These are phyloP conservation scores for Lipotes vexillifer DNA, from an alignment of 2,113 vertebrate species.

Conservation along the genomic window DNA sequence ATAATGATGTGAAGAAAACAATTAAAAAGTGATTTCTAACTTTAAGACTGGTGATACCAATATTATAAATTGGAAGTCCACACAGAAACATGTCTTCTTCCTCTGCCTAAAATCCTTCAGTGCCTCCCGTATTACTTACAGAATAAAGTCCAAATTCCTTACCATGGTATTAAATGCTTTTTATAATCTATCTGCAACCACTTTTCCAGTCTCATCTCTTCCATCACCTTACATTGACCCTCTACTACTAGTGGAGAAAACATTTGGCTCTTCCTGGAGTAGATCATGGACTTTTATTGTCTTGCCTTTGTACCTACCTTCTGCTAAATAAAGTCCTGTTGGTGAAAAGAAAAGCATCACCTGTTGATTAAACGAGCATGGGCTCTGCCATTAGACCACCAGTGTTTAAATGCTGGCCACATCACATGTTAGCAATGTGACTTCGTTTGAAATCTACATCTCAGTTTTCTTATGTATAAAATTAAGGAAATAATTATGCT, in stretches of 20 bases:
- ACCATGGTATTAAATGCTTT: neutral
- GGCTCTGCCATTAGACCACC: neutral
- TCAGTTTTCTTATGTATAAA: conserved; percentile 11
- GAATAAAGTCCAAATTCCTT: neutral
- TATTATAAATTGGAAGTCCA: neutral
- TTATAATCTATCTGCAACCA: neutral
- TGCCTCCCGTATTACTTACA: neutral
- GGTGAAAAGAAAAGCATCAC: neutral
- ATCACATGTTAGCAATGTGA: neutral
- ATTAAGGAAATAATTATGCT: neutral
- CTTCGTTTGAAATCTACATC: neutral
- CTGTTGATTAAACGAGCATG: neutral
- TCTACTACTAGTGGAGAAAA: neutral
- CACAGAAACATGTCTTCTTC: neutral
- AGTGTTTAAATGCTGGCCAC: neutral
- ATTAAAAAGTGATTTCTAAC: neutral
- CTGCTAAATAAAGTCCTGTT: neutral
- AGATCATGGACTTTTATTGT: neutral
- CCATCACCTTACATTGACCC: neutral
- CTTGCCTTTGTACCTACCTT: neutral
- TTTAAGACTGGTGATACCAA: neutral
- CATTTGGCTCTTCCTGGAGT: neutral
- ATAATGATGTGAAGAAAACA: neutral
- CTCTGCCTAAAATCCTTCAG: neutral
- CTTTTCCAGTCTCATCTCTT: neutral